Evolutionary conservation across 2,113 vertebrate genomes (phyloP), one percentile per base, ranked within the genome.

Genomic region (Corythoichthys intestinalis): DNA sequence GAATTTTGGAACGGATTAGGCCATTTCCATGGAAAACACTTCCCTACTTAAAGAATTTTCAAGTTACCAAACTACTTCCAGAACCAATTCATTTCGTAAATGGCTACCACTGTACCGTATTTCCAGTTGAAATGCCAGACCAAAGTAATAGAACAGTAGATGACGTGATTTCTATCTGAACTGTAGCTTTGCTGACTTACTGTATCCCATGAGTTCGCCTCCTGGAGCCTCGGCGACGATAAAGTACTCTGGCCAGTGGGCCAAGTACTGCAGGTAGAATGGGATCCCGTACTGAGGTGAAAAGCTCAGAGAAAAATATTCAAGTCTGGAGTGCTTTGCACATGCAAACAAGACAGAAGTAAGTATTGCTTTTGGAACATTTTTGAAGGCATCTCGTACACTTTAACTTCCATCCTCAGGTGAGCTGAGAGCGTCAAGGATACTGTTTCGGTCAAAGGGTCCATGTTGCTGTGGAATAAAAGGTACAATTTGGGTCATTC

Each of bases 181-280:
- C 20, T 28, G 20, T 28, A 28, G 20, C 20, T 28, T 28, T 28
- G 20, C 48, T 4, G 6, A 82, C 86, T 93, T 90, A 98, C 97
- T 99, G 83, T 99, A 99, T 52, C 96, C 97, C 96, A 98, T 98
- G 62, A 98, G 90, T 73, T 98, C 96, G 53, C 96, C 94, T 4
- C 96, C 95, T 7, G 97, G 96, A 46, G 96, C 96, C 86, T 99
- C 95, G 0, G 96, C 95, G 1, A 98, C 95, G 1, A 98, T 94
- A 88, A 98, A 98, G 70, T 99, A 98, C 88, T 99, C 96, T 0
- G 97, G 97, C 96, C 96, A 97, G 83, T 98, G 97, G 13, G 97
- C 97, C 4, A 99, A 90, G 79, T 98, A 98, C 91, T 98, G 97
- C 39, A 97, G 86, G 77, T 98, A 98, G 76, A 99, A 99, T 0